Percentiles rank a stretch among this genome's conserved stretches.
Conservation (phyloP, 2,113 vertebrate genomes). For the Cariama cristata region DNA sequence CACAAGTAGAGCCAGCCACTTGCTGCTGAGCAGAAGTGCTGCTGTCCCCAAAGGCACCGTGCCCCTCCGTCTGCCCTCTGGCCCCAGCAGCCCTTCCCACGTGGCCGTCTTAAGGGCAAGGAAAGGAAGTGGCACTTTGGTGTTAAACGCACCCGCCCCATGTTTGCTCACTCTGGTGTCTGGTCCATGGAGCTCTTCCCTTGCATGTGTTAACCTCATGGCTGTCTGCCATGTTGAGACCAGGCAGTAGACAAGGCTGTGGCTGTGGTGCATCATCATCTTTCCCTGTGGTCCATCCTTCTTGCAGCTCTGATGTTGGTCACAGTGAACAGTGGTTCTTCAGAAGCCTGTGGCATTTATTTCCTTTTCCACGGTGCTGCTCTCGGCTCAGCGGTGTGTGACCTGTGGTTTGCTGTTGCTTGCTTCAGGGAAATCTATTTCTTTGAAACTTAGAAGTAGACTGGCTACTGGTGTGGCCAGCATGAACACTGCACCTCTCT, state of each 20-base stretch:
- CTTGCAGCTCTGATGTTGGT: neutral
- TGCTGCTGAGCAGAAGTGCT: neutral
- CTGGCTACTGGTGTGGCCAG: neutral
- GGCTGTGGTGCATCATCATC: neutral
- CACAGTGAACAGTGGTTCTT: neutral
- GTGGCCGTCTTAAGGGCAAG: neutral
- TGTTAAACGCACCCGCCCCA: neutral
- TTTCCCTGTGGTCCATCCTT: neutral
- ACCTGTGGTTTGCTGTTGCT: neutral
- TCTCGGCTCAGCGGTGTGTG: fast-evolving
- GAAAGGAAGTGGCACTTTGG: neutral
- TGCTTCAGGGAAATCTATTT: neutral
- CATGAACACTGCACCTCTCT: fast-evolving
- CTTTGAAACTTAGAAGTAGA: neutral
- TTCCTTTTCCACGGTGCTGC: neutral
- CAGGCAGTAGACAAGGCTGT: neutral
- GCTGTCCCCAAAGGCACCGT: neutral
- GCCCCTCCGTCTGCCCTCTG: neutral
- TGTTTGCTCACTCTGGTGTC: neutral
- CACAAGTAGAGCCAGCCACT: neutral
- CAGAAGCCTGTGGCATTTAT: neutral
- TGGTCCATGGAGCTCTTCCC: neutral
- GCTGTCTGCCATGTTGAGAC: neutral
- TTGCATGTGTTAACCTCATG: fast-evolving
- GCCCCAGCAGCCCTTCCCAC: neutral